Evolutionary conservation across 2,797 vertebrate species (phyloP).

Genomic region (Sebastes vulpes): DNA sequence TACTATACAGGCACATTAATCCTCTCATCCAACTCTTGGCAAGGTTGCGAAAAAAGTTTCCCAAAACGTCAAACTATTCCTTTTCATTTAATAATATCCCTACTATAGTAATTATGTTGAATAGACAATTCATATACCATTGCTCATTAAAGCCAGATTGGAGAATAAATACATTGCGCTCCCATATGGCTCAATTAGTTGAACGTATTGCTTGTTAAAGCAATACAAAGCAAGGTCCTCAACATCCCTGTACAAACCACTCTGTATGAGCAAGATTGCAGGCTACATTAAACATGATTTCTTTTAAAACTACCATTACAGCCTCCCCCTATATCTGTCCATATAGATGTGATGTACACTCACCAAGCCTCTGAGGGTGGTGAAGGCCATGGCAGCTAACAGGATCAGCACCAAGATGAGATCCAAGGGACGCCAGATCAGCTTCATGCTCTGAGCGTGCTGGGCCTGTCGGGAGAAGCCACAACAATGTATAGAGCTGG

Average conservation of each 20-base stretch:
- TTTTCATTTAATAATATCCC: background rate
- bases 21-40: background rate
- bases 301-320: background rate
- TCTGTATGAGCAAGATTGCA: background rate
- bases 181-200: conserved; percentile 14
- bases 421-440: conserved; percentile 89
- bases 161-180: background rate
- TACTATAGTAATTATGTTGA: background rate
- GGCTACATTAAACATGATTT: background rate
- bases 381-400: conserved; percentile 84
- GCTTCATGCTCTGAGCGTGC: conserved; percentile 84
- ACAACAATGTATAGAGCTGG: background rate
- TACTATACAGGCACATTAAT: background rate
- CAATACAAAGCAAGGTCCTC: background rate
- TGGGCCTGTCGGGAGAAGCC: conserved; percentile 79
- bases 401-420: conserved; percentile 84
- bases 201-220: background rate
- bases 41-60: background rate
- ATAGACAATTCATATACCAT: background rate
- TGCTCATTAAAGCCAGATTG: background rate
- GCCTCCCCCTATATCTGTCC: background rate
- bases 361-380: conserved; percentile 91
- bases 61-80: background rate
- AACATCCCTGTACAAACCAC: accelerated
- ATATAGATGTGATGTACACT: conserved; percentile 41